Evolutionary conservation across 2,113 vertebrate species (phyloP).

Genomic region (Naja naja): DNA sequence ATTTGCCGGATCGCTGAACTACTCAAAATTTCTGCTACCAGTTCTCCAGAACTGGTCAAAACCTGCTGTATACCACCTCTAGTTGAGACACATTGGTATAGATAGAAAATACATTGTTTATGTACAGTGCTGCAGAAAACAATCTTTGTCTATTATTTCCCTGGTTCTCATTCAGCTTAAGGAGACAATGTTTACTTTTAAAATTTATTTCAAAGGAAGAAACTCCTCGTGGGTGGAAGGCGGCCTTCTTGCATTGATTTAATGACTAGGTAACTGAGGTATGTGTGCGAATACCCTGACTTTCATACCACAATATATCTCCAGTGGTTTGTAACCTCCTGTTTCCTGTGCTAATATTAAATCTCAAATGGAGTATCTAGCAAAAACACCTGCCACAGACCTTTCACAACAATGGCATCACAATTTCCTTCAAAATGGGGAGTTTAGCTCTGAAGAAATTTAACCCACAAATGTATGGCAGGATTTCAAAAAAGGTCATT

Average conservation of each 20-base stretch:
- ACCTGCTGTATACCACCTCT: no score
- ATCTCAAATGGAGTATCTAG: background rate
- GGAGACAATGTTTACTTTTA: background rate
- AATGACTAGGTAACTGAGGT: background rate
- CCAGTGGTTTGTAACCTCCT: background rate
- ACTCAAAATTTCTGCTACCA: no score
- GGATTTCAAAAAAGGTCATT: background rate
- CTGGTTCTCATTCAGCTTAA: background rate
- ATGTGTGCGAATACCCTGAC: background rate
- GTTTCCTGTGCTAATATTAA: background rate
- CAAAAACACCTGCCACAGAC: background rate
- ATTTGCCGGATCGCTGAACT: no score
- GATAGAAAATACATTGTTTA: background rate
- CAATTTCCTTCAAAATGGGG: background rate
- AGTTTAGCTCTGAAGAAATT: background rate
- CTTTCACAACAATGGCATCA: background rate
- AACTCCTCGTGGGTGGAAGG: background rate
- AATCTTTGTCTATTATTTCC: background rate
- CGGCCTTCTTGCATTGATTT: background rate
- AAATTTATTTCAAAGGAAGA: background rate
- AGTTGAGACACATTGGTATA: background rate
- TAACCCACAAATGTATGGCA: background rate
- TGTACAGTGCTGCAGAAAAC: background rate
- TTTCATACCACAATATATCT: background rate
- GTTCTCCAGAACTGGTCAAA: no score